Base-by-base conservation (phyloP, 2,888 invertebrate genomes). In the Xestia rhomboidea region DNA sequence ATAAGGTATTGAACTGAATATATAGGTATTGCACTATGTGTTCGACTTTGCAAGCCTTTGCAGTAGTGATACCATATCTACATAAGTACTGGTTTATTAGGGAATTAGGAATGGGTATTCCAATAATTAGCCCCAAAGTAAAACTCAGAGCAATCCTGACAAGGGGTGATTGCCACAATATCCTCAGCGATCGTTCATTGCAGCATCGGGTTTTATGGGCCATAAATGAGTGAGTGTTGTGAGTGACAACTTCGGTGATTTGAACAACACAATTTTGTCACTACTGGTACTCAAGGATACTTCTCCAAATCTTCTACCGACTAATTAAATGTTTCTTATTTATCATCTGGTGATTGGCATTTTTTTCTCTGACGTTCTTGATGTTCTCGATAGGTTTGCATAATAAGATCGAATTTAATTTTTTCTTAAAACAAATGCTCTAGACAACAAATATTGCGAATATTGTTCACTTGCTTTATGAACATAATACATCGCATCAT, bases 151-250 rank as follows among this genome's bases (percentile, higher is more conserved):
- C 13, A 27, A 30, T 77, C 27, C 13, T 13, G 15, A 30, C n/a
- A 46, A 79, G 38, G 21, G 38, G 38, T 38, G 46, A 73, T 74
- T 34, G 21, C 44, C 34, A 11, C 18, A 75, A 74, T 44, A n/a
- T n/a, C 15, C 44, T n/a, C 27, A 24, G 24, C 21, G 30, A 46
- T 80, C 41, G 46, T 44, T 51, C 7, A 77, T 51, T 51, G 41
- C 27, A 41, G 46, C 30, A 18, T 21, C 38, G 30, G 6, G 8
- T 60, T 49, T 68, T 70, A 70, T 79, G 57, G 80, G 38, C 51
- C 34, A 51, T 63, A 63, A 76, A 63, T 41, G 30, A 51, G 41
- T 27, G 27, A 76, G n/a, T 77, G 30, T 49, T 15, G 41, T 18
- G 27, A 76, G 41, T 75, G 49, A 62, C n/a, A 63, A 21, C 4